Evolutionary conservation across 53 echinoderm and acorn worm genomes (phyloP), one percentile per base, ranked within the genome.

Genomic region (Hippasteria phrygiana): DNA sequence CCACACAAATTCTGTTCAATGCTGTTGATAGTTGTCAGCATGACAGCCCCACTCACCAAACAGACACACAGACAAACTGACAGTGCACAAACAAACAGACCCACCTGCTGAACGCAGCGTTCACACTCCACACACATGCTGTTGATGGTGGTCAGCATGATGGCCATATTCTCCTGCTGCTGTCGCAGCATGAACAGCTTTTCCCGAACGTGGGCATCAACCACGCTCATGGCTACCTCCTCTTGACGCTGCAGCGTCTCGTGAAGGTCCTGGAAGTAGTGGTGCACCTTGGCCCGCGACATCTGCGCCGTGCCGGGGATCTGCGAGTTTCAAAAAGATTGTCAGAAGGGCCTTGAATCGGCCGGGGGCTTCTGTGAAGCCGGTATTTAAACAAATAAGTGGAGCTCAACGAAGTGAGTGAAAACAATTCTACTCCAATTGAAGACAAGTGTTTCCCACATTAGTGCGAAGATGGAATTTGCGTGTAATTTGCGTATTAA

Each of bases 251-350:
- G 92, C 0, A 97, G 88, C 0, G 93, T 92, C 89, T 95, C 95
- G n/a, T 95, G 93, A 5, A 95, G 88, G 28, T 97, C 97, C 22
- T 89, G 88, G 42, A 97, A 97, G 87, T 97, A 95, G 12, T 87
- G 88, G 51, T 92, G 88, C 9, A 93, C 95, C 63, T 94, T 93
- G 66, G 95, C 77, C 55, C 95, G 54, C 14, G 93, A 92, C 95
- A 97, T 90, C 67, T 97, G 95, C 1, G 97, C 97, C 35, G 93
- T 95, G 29, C 97, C 97, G 55, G 97, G 97, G 27, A 95, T 90
- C 97, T 97, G 88, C 17, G 80, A 71, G 47, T 40, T 43, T n/a
- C 24, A 41, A 7, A n/a, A 26, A 8, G 1, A 65, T 46, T 32
- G 7, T 24, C 59, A 45, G 6, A 45, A 7, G 46, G 46, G 5